A percentile compares a stretch with the other conserved stretches of the same genome.
phyloP scores from a whole-genome alignment of 1,140 invertebrate species.

The Potamilus streckersoni region DNA sequence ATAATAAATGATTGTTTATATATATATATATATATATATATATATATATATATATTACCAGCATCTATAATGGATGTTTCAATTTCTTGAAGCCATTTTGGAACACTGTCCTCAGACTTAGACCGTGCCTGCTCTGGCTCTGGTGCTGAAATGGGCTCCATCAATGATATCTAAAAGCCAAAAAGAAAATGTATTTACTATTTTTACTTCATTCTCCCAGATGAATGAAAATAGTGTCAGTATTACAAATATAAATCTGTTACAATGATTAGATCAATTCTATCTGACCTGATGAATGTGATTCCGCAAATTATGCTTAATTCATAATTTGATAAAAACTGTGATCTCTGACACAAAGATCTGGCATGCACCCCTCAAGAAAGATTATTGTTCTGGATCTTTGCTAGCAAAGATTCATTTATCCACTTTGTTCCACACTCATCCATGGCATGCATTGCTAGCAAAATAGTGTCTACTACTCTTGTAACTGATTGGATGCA shows the following conservation, averaged over 20 bases:
- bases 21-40: too few species aligned
- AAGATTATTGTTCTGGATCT: too few species aligned
- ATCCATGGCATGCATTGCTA: too few species aligned
- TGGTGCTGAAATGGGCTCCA: constrained; percentile 27
- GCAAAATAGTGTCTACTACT: too few species aligned
- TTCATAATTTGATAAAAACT: too few species aligned
- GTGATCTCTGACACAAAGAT: too few species aligned
- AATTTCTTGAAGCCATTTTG: constrained; percentile 80
- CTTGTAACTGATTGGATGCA: too few species aligned
- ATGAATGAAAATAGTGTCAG: neutral
- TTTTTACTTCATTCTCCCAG: too few species aligned
- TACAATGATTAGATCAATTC: neutral
- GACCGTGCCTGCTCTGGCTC: constrained; percentile 21
- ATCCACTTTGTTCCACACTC: too few species aligned
- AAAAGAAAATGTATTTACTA: too few species aligned
- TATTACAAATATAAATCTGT: neutral
- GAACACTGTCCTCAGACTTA: constrained; percentile 72
- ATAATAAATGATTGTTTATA: neutral
- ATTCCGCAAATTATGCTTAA: neutral
- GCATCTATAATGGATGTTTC: constrained; percentile 46
- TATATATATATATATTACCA: constrained; percentile 23
- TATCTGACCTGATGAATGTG: neutral
- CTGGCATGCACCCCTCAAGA: too few species aligned
- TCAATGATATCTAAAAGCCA: constrained; percentile 28
- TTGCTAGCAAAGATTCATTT: too few species aligned